Evolutionary conservation across 2,888 invertebrate species (phyloP), one percentile per base, ranked within the genome.

Genomic region (Eupeodes luniger): DNA sequence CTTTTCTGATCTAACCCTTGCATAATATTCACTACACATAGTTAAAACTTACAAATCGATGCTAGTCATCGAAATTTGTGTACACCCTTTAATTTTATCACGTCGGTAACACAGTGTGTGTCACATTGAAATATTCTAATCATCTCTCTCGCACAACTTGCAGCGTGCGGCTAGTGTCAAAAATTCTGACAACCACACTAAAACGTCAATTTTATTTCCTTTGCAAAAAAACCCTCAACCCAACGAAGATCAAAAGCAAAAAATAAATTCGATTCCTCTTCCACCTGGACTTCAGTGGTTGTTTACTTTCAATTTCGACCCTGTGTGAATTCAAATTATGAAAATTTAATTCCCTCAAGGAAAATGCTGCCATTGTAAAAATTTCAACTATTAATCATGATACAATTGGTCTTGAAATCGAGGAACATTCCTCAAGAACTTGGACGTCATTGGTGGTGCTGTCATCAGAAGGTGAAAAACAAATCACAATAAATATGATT

Each of bases 391-490:
- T n/a, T 19, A 47, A 82, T 75, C 55, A 90, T 90, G 90, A 80
- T 90, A 78, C 66, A 89, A 51, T 44, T 89, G 27, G 51, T 90
- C n/a, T 83, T 89, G 57, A 81, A 78, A 83, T 80, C 80, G 72
- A 85, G 89, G 77, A 88, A 75, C 64, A 67, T 90, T 78, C 89
- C 90, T 75, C 85, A 85, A 67, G 89, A 89, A 62, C 61, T 89
- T 34, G 86, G 87, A 67, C 89, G 90, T 84, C 90, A 89, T 78
- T 89, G 84, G 81, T 80, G 77, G 81, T 78, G 72, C 67, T 90
- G 89, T 90, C 90, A 90, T 70, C 78, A 89, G 62, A 81, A 90
- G 66, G 90, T 90, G 27, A 83, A 84, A 84, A 55, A 47, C 19
- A 10, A 57, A 55, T 49, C 11, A 66, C 36, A n/a, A 57, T 40